Evolutionary conservation across 2,797 vertebrate genomes (phyloP), one percentile per base, ranked within the genome.

Genomic region (Chaetophractus vellerosus): DNA sequence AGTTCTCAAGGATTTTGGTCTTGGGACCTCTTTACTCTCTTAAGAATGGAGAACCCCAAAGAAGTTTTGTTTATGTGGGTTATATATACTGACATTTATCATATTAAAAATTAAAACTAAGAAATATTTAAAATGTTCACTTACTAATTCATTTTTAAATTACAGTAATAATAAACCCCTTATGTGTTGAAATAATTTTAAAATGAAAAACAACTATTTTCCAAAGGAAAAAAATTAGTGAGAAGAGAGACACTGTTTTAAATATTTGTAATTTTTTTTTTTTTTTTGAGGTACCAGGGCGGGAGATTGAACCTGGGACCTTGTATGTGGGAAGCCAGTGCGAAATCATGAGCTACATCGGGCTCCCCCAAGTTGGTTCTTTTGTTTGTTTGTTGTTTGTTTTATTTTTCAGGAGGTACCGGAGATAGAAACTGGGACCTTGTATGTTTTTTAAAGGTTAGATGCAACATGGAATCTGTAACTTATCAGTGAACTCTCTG

Each of bases 131-230:
- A 75, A 74, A 84, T 9, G 95, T 57, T 55, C 76, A 12, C 33
- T 59, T 28, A 76, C 52, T 31, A n/a, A 86, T 76, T 93, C 55
- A 94, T 45, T 64, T 94, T 19, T 76, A 95, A 96, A 83, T n/a
- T 64, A 48, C 21, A 76, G 55, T 48, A 71, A 41, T 33, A 61
- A 68, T 33, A 61, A 68, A 66, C 3, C 6, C 36, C 80, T 16
- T 87, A 74, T 55, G 41, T 66, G 24, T 92, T 21, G 75, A 69
- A 3, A 63, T 18, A 78, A 38, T 91, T 95, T 92, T 31, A 31
- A 76, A 55, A 90, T 61, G 68, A 79, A 69, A 85, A 64, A 66
- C 33, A 78, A 81, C 23, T 28, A 41, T 69, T 76, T 87, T 71
- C 68, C 52, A 92, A 78, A 71, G 68, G 36, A 59, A 82, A 57